Conservation (phyloP, 2,797 vertebrate species). For the Lagorchestes hirsutus region DNA sequence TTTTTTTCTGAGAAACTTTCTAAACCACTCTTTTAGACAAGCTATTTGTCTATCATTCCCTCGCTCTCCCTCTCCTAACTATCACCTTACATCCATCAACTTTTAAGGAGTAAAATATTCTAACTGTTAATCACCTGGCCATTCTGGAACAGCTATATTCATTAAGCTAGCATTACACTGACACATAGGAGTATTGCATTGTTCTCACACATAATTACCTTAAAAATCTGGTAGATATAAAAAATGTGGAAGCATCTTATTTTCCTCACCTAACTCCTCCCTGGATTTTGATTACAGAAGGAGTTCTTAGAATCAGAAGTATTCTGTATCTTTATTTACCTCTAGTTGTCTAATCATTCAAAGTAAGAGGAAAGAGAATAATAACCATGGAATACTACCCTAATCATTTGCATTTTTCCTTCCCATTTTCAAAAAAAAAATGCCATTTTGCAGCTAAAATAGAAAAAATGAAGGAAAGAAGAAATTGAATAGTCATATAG, state of each 20-base stretch:
- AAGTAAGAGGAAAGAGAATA: background rate
- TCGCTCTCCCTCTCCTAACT: background rate
- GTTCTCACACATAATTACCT: background rate
- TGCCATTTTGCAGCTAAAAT: constrained; percentile 9
- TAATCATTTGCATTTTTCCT: background rate
- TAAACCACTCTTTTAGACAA: background rate
- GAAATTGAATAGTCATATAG: background rate
- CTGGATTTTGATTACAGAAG: background rate
- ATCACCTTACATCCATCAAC: background rate
- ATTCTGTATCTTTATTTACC: background rate
- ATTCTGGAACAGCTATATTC: background rate
- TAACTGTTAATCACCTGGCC: background rate
- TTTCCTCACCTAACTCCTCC: constrained; percentile 31
- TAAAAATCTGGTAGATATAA: constrained; percentile 31
- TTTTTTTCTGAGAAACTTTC: background rate
- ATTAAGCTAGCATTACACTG: background rate
- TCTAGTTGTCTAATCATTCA: constrained; percentile 18
- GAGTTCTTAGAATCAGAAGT: constrained; percentile 15
- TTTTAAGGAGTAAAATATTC: background rate
- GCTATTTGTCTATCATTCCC: background rate
- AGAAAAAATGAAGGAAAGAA: background rate
- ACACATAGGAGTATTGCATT: background rate
- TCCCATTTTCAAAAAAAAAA: background rate
- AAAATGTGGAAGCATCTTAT: background rate
- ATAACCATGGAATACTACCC: background rate